These are phyloP conservation scores for Caenorhabditis tropicalis DNA, from an alignment of 1,140 invertebrate species.

Conservation along the genomic window DNA sequence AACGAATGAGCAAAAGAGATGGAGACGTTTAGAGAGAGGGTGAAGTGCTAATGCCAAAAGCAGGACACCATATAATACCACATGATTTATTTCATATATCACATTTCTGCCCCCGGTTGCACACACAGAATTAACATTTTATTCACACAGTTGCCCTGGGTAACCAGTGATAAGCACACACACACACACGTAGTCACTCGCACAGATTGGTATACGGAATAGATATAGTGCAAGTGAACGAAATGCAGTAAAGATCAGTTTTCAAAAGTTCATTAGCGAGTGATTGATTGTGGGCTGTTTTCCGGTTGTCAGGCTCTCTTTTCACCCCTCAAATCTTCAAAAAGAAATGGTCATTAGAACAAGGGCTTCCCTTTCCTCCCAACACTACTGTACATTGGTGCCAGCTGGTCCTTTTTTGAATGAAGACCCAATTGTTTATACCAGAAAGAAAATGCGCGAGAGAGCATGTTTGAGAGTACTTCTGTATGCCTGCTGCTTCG, in stretches of 20 bases:
- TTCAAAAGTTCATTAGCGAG: not conserved
- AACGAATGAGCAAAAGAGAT: not conserved
- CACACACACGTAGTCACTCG: not conserved
- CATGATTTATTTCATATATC: conserved; percentile 24
- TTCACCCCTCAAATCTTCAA: not conserved
- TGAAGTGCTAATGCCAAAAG: conserved; percentile 22
- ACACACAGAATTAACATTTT: conserved; percentile 7
- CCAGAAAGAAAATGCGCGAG: conserved; percentile 16
- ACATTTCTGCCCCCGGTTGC: not conserved
- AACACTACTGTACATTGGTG: conserved; percentile 1
- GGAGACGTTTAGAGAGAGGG: not conserved
- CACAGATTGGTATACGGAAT: not conserved
- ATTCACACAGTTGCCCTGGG: conserved; percentile 33
- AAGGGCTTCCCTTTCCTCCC: not conserved
- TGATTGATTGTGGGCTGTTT: not conserved
- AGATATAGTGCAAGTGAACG: conserved; percentile 24
- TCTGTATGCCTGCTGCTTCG: not conserved
- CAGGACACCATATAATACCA: conserved; percentile 9
- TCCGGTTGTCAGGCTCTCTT: not conserved
- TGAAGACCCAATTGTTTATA: conserved; percentile 25
- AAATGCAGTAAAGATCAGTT: not conserved
- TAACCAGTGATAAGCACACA: not conserved
- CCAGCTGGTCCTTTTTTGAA: not conserved
- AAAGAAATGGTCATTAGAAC: conserved; percentile 28
- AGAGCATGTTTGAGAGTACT: conserved; percentile 9